Conservation (phyloP, 2,797 vertebrate species). For the Smutsia temminckii region DNA sequence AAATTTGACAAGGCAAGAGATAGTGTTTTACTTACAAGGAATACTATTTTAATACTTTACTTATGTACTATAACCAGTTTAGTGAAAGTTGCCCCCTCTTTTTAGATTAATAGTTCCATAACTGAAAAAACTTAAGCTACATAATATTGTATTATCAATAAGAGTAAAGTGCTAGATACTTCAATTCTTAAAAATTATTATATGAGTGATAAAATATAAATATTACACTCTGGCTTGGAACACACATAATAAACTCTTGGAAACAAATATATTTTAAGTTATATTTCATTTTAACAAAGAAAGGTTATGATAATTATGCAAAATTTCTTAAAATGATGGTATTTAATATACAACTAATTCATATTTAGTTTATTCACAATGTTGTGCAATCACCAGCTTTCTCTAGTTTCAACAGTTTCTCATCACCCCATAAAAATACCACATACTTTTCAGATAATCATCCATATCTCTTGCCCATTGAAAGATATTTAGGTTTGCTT, state of each 20-base stretch:
- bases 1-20: not conserved
- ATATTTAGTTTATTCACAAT: not conserved
- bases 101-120: not conserved
- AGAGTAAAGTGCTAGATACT: not conserved
- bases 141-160: not conserved
- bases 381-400: not conserved
- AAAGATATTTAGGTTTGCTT: not conserved
- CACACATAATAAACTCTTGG: not conserved
- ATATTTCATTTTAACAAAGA: not conserved
- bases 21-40: not conserved
- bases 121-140: not conserved
- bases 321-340: not conserved
- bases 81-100: not conserved
- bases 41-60: not conserved
- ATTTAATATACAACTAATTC: not conserved
- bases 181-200: not conserved
- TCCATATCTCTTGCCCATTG: not conserved
- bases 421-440: not conserved
- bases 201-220: not conserved
- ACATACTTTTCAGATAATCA: not conserved
- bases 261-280: not conserved
- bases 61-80: not conserved
- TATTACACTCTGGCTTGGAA: not conserved
- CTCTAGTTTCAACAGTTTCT: not conserved
- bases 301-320: not conserved